phyloP scores from a whole-genome alignment of 2,797 vertebrate genomes.

The Sphaeramia orbicularis region DNA sequence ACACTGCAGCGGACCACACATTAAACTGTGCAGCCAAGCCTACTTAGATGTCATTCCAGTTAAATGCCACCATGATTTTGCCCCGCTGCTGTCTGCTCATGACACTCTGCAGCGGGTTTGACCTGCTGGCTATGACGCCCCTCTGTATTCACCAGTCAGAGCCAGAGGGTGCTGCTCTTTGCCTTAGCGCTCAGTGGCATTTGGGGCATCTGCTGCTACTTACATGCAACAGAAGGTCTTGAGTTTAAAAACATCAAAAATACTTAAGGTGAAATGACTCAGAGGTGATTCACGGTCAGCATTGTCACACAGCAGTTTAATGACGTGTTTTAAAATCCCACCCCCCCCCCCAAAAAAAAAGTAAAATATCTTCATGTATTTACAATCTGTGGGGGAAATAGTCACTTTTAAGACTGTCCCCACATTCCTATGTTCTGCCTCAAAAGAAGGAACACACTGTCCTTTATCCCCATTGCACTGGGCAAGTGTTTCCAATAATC shows the following conservation, averaged over 20 bases:
- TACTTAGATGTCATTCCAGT: conserved; percentile 24
- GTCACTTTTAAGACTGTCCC: conserved; percentile 25
- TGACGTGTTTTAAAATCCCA: background rate
- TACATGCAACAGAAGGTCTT: conserved; percentile 22
- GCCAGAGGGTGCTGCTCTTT: conserved; percentile 37
- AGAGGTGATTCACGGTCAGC: background rate
- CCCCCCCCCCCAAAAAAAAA: too few species aligned
- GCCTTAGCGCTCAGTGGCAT: conserved; percentile 37
- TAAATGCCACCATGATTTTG: conserved; percentile 22
- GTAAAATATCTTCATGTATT: conserved; percentile 3
- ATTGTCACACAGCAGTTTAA: background rate
- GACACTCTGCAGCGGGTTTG: conserved; percentile 41
- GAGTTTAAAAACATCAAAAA: conserved; percentile 14
- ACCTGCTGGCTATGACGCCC: conserved; percentile 44
- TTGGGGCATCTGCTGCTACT: conserved; percentile 27
- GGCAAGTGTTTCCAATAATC: conserved; percentile 32
- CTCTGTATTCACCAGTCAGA: conserved; percentile 37
- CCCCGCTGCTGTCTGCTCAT: conserved; percentile 11
- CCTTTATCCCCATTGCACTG: conserved; percentile 38
- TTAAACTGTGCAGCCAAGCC: conserved; percentile 41
- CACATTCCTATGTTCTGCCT: conserved; percentile 14
- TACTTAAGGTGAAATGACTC: conserved; percentile 1
- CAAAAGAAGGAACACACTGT: conserved; percentile 61
- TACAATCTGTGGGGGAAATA: background rate
- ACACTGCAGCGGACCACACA: background rate